Evolutionary conservation across 2,888 invertebrate genomes (phyloP), one percentile per base, ranked within the genome.

Genomic region (Apeira syringaria): DNA sequence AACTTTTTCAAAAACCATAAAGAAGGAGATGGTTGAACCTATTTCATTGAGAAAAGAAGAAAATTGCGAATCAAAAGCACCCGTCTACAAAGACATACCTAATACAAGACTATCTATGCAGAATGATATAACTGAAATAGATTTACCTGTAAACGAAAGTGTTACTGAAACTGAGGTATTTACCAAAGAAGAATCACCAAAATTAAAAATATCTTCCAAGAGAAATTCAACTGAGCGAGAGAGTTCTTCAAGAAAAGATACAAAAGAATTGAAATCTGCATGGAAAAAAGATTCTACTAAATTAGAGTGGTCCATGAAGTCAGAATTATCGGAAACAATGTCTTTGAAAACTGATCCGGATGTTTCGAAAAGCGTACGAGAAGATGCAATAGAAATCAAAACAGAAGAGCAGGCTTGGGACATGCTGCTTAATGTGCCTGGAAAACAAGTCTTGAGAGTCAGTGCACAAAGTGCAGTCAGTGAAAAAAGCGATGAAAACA

Each of bases 371-470:
- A 27, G 34, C 29, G 25, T 40, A 1, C 56, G 53, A 39, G 53
- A 47, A 40, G 56, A 58, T 22, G 65, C 68, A 10, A 67, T 82
- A 3, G 31, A 40, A 31, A 35, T 46, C 17, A 84, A 79, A 70
- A 78, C 77, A 7, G 89, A 88, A 53, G 86, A 87, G 17, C 86
- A 84, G 55, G 85, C 86, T 8, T 88, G 89, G 88, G 84, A 89
- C 50, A 69, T 89, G 74, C 73, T 88, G 30, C 47, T 85, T 7
- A 80, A 66, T 43, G 86, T 87, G 47, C 62, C 81, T 0, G 72
- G 73, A 18, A 81, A 71, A 47, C 58, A 63, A 25, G 53, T 54
- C 2, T 28, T 60, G 7, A 64, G 58, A 29, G 53, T 61, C 34
- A 65, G 53, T 29, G 34, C 44, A 1, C 60, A 59, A 26, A 52